Percentiles rank a stretch among this genome's conserved stretches.
Conservation (phyloP, 2,113 vertebrate species). For the Prunella himalayana region DNA sequence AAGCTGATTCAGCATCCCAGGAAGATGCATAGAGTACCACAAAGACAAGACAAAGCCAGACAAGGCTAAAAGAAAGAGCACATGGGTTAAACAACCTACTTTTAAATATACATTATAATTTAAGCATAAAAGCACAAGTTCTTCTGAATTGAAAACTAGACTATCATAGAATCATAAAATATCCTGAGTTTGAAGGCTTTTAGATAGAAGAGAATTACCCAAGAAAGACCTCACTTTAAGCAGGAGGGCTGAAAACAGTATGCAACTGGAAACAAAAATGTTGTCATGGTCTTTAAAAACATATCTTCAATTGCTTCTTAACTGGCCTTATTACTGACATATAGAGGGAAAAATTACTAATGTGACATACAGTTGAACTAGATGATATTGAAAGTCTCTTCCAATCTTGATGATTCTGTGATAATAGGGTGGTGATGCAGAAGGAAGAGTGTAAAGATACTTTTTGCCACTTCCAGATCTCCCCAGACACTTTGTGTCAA, state of each 20-base stretch:
- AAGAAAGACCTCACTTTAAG: background rate
- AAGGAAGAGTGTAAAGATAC: background rate
- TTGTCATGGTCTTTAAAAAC: background rate
- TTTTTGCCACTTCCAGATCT: background rate
- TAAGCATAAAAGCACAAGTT: background rate
- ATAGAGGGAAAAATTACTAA: background rate
- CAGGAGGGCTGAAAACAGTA: background rate
- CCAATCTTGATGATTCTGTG: background rate
- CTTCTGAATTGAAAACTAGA: background rate
- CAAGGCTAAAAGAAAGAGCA: background rate
- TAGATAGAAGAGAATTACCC: background rate
- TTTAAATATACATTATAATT: background rate
- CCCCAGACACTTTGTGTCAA: background rate
- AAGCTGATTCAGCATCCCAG: background rate
- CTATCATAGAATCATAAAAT: background rate
- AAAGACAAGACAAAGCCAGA: background rate
- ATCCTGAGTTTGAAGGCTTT: background rate
- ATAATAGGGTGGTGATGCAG: background rate
- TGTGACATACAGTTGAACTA: background rate
- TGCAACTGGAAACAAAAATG: background rate
- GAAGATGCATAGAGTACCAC: background rate
- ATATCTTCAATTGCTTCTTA: background rate
- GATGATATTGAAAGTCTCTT: background rate
- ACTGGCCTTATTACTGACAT: background rate
- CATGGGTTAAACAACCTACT: background rate